These are phyloP conservation scores for Helarctos malayanus DNA, from an alignment of 2,797 vertebrate genomes.

Conservation along the genomic window DNA sequence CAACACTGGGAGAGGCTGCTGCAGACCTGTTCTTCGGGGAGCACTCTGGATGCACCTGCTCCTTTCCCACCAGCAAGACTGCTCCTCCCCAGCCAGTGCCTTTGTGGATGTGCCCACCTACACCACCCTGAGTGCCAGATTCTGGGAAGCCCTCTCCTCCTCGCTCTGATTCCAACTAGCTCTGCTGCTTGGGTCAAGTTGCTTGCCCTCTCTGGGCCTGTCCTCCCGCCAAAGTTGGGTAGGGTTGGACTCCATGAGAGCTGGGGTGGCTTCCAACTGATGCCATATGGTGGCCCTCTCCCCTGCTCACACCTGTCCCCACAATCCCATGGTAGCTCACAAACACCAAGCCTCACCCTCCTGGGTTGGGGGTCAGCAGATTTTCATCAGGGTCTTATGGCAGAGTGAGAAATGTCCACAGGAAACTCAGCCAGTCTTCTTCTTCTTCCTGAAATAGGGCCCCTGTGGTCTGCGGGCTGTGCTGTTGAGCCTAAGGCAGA, in stretches of 20 bases:
- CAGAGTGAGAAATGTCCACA: background rate
- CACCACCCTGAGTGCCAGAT: accelerated
- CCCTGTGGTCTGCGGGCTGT: background rate
- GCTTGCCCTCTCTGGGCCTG: background rate
- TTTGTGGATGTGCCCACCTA: too few species aligned
- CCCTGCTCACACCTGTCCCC: background rate
- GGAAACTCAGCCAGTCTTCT: background rate
- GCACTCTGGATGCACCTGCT: background rate
- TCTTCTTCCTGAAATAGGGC: background rate
- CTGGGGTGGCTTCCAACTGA: background rate
- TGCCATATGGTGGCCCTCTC: background rate
- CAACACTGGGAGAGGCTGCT: background rate
- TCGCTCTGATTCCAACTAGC: background rate
- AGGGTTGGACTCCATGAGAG: background rate
- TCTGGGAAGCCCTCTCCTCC: background rate
- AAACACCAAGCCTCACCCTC: background rate
- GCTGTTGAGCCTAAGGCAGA: background rate
- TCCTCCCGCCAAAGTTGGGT: background rate
- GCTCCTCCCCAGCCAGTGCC: background rate
- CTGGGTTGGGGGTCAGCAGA: background rate
- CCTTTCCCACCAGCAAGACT: background rate
- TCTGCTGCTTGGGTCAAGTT: background rate
- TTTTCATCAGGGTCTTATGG: background rate
- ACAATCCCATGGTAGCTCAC: background rate
- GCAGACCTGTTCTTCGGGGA: background rate